Evolutionary conservation across 2,797 vertebrate genomes (phyloP).

Genomic region (Acanthiza pusilla): DNA sequence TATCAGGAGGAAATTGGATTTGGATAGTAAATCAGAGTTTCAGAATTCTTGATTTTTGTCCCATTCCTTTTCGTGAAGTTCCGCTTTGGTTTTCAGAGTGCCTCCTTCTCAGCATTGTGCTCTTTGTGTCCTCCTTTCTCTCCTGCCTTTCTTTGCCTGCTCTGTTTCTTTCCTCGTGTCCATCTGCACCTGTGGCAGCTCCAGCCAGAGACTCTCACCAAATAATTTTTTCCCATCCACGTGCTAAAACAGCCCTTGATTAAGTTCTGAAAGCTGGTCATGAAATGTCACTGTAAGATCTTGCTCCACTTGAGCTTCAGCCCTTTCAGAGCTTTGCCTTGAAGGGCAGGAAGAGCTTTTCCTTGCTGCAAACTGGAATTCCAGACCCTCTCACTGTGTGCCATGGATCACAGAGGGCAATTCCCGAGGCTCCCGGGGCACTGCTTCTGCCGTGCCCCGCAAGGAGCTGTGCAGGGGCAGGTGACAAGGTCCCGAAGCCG

Average conservation of each 20-base stretch:
- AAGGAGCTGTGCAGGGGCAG: not conserved
- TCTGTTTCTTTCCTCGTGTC: too few species aligned
- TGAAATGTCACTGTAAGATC: too few species aligned
- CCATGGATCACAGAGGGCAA: not conserved
- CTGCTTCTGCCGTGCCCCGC: not conserved
- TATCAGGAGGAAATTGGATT: not conserved
- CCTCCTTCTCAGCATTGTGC: not conserved
- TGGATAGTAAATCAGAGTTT: not conserved
- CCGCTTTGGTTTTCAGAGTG: not conserved
- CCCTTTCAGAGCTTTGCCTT: too few species aligned
- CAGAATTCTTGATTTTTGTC: not conserved
- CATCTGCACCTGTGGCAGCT: too few species aligned
- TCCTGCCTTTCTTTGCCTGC: not conserved
- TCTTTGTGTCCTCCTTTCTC: not conserved
- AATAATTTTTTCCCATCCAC: too few species aligned
- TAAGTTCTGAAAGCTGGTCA: too few species aligned
- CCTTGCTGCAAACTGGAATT: not conserved
- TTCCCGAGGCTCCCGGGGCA: rapidly evolving
- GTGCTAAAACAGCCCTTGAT: too few species aligned
- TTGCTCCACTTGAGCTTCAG: too few species aligned
- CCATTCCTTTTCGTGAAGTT: not conserved
- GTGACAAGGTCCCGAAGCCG: rapidly evolving
- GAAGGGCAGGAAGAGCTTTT: not conserved
- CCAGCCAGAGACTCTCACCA: too few species aligned
- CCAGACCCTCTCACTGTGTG: not conserved